These are phyloP conservation scores for Pterostichus madidus DNA, from an alignment of 2,888 invertebrate species.

Conservation along the genomic window DNA sequence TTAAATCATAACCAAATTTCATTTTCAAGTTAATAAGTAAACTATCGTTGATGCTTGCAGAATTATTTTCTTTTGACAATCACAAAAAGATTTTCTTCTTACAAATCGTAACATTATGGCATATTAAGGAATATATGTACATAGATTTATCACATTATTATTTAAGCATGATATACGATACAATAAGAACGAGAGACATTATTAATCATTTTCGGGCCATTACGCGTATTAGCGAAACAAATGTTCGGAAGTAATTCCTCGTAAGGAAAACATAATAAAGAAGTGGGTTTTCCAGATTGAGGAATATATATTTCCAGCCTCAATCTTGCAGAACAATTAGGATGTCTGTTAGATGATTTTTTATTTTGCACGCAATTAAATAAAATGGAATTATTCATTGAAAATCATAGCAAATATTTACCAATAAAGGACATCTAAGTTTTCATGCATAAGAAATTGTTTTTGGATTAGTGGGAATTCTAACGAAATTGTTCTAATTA, in stretches of 20 bases:
- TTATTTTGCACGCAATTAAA: background rate
- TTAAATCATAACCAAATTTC: too few relatives aligned
- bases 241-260: constrained; percentile 1
- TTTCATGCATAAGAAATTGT: too few relatives aligned
- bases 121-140: too few relatives aligned
- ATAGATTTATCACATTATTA: background rate
- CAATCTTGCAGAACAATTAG: background rate
- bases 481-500: too few relatives aligned
- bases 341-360: background rate
- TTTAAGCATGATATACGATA: constrained; percentile 24
- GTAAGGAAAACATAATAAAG: constrained; percentile 15
- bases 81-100: background rate
- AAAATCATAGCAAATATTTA: too few relatives aligned
- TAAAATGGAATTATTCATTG: too few relatives aligned
- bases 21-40: background rate
- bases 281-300: background rate
- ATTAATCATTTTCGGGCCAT: constrained; percentile 31
- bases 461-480: too few relatives aligned
- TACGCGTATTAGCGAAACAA: constrained; percentile 30
- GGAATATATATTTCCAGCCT: constrained; percentile 6
- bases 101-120: background rate
- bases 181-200: background rate
- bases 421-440: too few relatives aligned
- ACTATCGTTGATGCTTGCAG: background rate
- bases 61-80: background rate